Base-by-base conservation (phyloP, 2,888 invertebrate genomes). In the Lysandra bellargus region DNA sequence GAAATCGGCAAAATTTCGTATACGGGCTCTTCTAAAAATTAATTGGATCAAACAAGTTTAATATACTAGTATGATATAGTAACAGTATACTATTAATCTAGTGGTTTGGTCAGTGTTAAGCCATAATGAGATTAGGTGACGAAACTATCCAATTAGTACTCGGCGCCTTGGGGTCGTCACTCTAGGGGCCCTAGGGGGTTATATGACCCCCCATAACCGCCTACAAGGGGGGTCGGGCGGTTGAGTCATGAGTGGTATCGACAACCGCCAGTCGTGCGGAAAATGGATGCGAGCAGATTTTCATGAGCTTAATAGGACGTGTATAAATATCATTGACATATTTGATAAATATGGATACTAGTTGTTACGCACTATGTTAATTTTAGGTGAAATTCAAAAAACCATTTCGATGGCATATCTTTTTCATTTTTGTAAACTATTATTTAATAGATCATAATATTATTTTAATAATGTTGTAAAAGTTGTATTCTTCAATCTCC, bases 221-320 rank as follows among this genome's bases (percentile, higher is more conserved):
- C 69, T 69, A 69, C 12, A n/a, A 30, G 30, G 69, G 64, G 33
- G 69, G 69, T 69, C 23, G 33, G 69, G 69, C 23, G 69, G 69
- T 14, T 69, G 69, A 69, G 69, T 69, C 69, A 69, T 69, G 33
- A 69, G 69, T 69, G 69, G n/a, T 76, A 76, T 76, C 57, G 76
- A 76, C 76, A 76, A 76, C 53, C 76, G 53, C 57, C 76, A 53
- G 53, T 76, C 57, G 76, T 75, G 75, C n/a, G 76, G 76, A 76
- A 75, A 75, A 49, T 44, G 44, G 49, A 75, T 53, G 14, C 53
- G 75, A 12, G 12, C 23, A 44, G 33, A 69, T 69, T 74, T 73
- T 76, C 57, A 76, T 53, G 14, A 14, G 33, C 49, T 75, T 57
- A 53, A 33, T 12, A 76, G 33, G 33, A 49, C 49, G 9, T 49